phyloP scores from a whole-genome alignment of 2,888 invertebrate genomes.

The Trissolcus brochymenae region DNA sequence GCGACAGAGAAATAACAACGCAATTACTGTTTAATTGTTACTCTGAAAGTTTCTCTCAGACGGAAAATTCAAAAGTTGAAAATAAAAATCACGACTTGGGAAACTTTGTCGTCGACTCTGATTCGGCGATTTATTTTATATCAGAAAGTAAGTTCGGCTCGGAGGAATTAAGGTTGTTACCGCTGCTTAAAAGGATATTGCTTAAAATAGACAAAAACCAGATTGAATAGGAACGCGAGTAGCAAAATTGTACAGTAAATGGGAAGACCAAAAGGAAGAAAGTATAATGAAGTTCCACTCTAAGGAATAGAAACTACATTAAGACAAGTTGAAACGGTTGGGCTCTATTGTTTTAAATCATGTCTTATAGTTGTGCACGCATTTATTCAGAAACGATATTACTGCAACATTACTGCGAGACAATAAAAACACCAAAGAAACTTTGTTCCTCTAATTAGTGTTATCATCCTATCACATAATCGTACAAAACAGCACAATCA shows the following conservation, averaged over 20 bases:
- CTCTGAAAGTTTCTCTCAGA: too few relatives aligned
- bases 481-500: too few relatives aligned
- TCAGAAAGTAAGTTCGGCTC: too few relatives aligned
- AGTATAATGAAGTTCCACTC: constrained; percentile 16
- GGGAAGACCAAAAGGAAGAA: not conserved
- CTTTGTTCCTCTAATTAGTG: constrained; percentile 17
- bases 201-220: not conserved
- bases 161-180: constrained; percentile 4
- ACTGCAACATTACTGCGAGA: not conserved
- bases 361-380: constrained; percentile 17
- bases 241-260: constrained; percentile 11
- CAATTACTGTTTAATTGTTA: too few relatives aligned
- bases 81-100: too few relatives aligned
- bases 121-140: too few relatives aligned
- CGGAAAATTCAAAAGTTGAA: too few relatives aligned
- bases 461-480: too few relatives aligned
- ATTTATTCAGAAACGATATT: constrained; percentile 17
- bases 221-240: not conserved
- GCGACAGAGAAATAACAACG: too few relatives aligned
- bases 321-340: constrained; percentile 9
- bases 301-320: constrained; percentile 24
- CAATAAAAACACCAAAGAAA: constrained; percentile 4
- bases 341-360: constrained; percentile 25
- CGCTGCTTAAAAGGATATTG: constrained; percentile 4
- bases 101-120: too few relatives aligned